phyloP scores from a whole-genome alignment of 2,797 vertebrate genomes.

The Mus caroli region DNA sequence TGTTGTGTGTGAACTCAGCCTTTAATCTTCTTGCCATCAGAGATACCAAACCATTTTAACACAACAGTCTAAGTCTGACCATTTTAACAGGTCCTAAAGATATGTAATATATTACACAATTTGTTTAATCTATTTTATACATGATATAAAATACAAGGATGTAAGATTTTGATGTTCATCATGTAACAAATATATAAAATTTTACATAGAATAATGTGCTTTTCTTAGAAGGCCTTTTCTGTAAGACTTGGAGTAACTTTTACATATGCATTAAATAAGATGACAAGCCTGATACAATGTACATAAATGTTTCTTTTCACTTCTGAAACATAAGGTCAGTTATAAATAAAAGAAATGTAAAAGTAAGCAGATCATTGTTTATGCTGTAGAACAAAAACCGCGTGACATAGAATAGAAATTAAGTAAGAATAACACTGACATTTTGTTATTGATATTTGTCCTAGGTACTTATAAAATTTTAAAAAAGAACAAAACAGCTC shows the following conservation, averaged over 20 bases:
- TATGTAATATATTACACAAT: constrained; percentile 58
- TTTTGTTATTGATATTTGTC: constrained; percentile 34
- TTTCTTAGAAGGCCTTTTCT: constrained; percentile 58
- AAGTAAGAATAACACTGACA: background rate
- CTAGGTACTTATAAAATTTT: constrained; percentile 48
- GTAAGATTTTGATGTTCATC: constrained; percentile 37
- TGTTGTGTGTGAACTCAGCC: constrained; percentile 35
- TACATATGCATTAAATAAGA: constrained; percentile 57
- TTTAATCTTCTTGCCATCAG: constrained; percentile 44
- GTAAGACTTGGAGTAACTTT: constrained; percentile 60
- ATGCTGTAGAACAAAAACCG: constrained; percentile 17
- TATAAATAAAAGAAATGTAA: constrained; percentile 20
- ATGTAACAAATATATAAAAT: constrained; percentile 53
- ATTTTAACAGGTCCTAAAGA: constrained; percentile 66
- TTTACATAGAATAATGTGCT: constrained; percentile 58
- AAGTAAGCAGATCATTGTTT: constrained; percentile 29
- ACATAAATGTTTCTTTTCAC: constrained; percentile 3
- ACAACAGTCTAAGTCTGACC: constrained; percentile 45
- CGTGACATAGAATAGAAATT: constrained; percentile 18
- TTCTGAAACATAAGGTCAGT: constrained; percentile 59
- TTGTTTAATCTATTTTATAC: background rate
- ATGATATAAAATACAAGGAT: constrained; percentile 64
- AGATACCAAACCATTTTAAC: constrained; percentile 46
- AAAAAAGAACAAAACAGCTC: constrained; percentile 52
- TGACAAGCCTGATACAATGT: constrained; percentile 29